Conservation (phyloP, 2,797 vertebrate species). For the Chiloscyllium punctatum region DNA sequence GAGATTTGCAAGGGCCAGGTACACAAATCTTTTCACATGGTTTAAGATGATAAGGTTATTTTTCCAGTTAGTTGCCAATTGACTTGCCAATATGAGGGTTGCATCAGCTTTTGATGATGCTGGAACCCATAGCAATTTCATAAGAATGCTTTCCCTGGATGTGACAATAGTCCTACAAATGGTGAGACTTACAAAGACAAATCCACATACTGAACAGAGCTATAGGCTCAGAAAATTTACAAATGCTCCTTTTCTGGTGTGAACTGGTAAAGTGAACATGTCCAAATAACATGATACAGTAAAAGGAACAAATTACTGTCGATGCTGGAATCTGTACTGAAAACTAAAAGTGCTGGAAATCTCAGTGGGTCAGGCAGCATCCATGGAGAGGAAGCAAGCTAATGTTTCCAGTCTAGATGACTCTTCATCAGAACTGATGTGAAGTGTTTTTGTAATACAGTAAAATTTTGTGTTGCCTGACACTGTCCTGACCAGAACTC, state of each 20-base stretch:
- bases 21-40: neutral
- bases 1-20: neutral
- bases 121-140: neutral
- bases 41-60: neutral
- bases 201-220: neutral
- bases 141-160: neutral
- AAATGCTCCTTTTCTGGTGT: neutral
- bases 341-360: no score
- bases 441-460: no score
- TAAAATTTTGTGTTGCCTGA: no score
- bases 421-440: no score
- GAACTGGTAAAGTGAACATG: neutral
- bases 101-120: neutral
- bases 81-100: neutral
- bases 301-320: no score
- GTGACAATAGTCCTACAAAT: neutral
- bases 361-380: no score
- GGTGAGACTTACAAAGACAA: neutral
- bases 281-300: neutral
- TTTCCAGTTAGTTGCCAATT: neutral
- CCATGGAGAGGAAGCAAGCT: no score
- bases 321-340: no score
- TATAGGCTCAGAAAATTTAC: neutral
- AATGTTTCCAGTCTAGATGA: no score
- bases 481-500: no score